Base-by-base conservation (phyloP, 1,140 invertebrate species). In the Lasaia peninsularis region DNA sequence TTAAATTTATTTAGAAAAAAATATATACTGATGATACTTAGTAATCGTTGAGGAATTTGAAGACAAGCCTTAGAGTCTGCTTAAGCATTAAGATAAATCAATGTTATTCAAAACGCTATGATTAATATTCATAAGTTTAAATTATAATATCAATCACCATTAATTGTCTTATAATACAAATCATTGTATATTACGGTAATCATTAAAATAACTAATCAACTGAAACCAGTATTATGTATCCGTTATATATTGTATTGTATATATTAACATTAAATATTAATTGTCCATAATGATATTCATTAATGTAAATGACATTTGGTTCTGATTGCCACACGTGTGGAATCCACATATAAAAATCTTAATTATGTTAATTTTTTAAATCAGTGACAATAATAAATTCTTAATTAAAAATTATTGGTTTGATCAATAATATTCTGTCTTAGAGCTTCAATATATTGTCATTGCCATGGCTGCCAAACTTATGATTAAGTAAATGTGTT, bases 201-300 rank as follows among this genome's bases (percentile, higher is more conserved):
- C 14, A 40, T 16, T 40, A 40, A 40, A 9, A 40, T 40, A 14
- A 14, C 7, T 14, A 40, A 40, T 40, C 7, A 40, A 40, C 16
- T 40, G 6, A 2, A 18, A 40, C 37, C 37, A 8, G 14, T 40
- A 40, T 37, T 14, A 18, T 34, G 8, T 34, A 18, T 31, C 10
- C 7, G 50, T 14, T 14, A 52, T 52, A 20, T 24, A 24, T 24
- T 24, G 24, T 24, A 5, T 18, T 32, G 6, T 52, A 14, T 11
- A 33, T 16, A 31, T 35, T 20, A 20, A 34, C 58, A 57, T 62
- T 37, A 74, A 72, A 84, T 86, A 82, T 86, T 86, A 86, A 86
- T 85, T 85, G 77, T 75, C 65, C 2, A 24, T 58, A 58, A 58
- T 58, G 65, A 60, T 62, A 71, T 67, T 73, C 68, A 75, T 80